Base-by-base conservation (phyloP, 2,888 invertebrate genomes). In the Tetranychus truncatus region DNA sequence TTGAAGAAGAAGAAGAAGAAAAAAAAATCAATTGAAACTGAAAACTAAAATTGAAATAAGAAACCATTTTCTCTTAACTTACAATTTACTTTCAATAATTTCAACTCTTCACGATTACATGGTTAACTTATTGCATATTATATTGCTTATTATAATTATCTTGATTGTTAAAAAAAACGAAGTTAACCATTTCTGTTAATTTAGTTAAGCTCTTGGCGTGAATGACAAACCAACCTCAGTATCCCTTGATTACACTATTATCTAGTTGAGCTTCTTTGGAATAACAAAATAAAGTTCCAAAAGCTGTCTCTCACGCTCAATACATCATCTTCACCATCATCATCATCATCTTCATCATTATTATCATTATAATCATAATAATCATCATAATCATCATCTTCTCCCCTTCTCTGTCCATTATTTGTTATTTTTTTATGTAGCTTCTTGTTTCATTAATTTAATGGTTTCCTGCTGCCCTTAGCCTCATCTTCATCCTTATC, bases 291-390 rank as follows among this genome's bases (percentile, higher is more conserved):
- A 55, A 55, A 55, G 55, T 55, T 55, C 55, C 55, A 55, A 55
- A 55, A 55, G 55, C 55, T 55, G 55, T 55, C 55, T 55, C 55
- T 55, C 55, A 55, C 55, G 55, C 55, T 55, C 55, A 55, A 55
- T 55, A 55, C 55, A 55, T 55, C 55, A 55, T 55, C 55, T 15
- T 55, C 9, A 55, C 15, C 55, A 55, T 55, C 9, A 55, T 55
- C 55, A 55, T 55, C 55, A 9, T 55, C 55, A 55, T 55, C 55
- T 5, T 55, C 15, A 55, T 55, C 55, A 15, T 55, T 15, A 15
- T 55, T 5, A 9, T 15, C 15, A 15, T 55, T 6, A 9, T 55
- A 15, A 55, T 15, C 55, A 15, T 15, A 3, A 34, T 34, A 34
- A 34, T 55, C 55, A 15, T 15, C 55, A 34, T 34, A 34, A 34